phyloP scores from a whole-genome alignment of 2,888 invertebrate species.

The Cosmia trapezina region DNA sequence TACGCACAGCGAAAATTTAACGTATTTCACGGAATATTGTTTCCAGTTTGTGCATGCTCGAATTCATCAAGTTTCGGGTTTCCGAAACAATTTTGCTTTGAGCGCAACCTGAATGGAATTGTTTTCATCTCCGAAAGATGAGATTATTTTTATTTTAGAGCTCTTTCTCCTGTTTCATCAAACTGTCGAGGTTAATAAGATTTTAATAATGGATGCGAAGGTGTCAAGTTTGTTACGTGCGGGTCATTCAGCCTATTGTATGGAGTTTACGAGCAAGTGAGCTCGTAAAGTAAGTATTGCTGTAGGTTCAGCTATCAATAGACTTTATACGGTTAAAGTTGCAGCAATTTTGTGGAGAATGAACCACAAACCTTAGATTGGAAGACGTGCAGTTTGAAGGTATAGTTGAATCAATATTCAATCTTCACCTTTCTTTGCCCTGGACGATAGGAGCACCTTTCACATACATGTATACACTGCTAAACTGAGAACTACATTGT shows the following conservation, averaged over 20 bases:
- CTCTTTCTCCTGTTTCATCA: slow-evolving; percentile 67
- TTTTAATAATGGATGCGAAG: slow-evolving; percentile 78
- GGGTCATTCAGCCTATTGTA: slow-evolving; percentile 46
- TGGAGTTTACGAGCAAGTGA: slow-evolving; percentile 51
- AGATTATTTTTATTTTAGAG: slow-evolving; percentile 66
- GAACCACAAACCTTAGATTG: slow-evolving; percentile 19
- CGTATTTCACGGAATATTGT: slow-evolving; percentile 42
- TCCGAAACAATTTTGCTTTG: slow-evolving; percentile 53
- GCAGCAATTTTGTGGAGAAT: slow-evolving; percentile 20
- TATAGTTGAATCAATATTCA: slow-evolving; percentile 14
- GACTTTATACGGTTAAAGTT: slow-evolving; percentile 50
- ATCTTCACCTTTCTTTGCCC: slow-evolving; percentile 5
- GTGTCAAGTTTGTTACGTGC: slow-evolving; percentile 68
- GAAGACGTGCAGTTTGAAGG: neutral
- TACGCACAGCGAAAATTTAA: slow-evolving; percentile 43
- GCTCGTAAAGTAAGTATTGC: slow-evolving; percentile 54
- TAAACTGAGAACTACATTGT: neutral
- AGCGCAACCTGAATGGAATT: slow-evolving; percentile 42
- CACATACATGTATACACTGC: neutral
- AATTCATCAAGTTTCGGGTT: slow-evolving; percentile 52
- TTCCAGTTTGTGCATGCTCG: slow-evolving; percentile 39
- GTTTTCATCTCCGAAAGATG: slow-evolving; percentile 58
- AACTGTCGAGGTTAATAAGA: slow-evolving; percentile 74
- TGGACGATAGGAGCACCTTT: neutral
- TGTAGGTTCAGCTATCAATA: slow-evolving; percentile 50